Base-by-base conservation (phyloP, 2,888 invertebrate species). In the Caenorhabditis japonica region DNA sequence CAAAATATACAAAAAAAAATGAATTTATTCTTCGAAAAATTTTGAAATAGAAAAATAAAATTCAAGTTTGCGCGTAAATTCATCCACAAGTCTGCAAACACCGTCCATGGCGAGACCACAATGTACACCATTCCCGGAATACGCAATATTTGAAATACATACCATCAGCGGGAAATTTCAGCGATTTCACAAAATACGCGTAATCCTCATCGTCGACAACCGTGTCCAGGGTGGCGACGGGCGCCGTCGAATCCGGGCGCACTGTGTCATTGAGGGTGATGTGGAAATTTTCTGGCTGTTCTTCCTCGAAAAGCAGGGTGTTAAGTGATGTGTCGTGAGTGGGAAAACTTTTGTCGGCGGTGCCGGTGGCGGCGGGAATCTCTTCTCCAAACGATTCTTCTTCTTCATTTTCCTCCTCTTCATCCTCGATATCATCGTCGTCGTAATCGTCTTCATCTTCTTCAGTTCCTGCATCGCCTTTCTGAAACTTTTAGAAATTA, bases 191-290 rank as follows among this genome's bases (percentile, higher is more conserved):
- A 15, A 73, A 73, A 13, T 66, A 44, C n/a, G 36, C 34, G 33
- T 73, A 73, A 25, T 60, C 60, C 4, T 38, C 52, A 36, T 64
- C 64, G 15, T 36, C 58, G 1, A 30, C 38, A 3, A 41, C 39
- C 23, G 46, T 55, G 30, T 58, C 68, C 1, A 68, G 38, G 1
- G 58, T 58, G 3, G 36, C 49, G n/a, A 58, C 33, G 4, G 49
- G 12, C 3, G 51, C 43, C 12, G 38, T 27, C 3, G 58, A 58
- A 5, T 39, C 41, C 0, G 56, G 46, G 0, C 56, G 56, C 17
- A 17, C 4, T 15, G 64, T 55, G 38, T 64, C 47, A 17, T 64
- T 64, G n/a, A 55, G 30, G 36, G 55, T 64, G 17, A 64, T 39
- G 23, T 38, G 21, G 25, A 44, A 8, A 2, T 30, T 13, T 27